A percentile compares a stretch with the other conserved stretches of the same genome.
Evolutionary conservation across 2,113 vertebrate genomes (phyloP).

Genomic region (Lepus timidus): DNA sequence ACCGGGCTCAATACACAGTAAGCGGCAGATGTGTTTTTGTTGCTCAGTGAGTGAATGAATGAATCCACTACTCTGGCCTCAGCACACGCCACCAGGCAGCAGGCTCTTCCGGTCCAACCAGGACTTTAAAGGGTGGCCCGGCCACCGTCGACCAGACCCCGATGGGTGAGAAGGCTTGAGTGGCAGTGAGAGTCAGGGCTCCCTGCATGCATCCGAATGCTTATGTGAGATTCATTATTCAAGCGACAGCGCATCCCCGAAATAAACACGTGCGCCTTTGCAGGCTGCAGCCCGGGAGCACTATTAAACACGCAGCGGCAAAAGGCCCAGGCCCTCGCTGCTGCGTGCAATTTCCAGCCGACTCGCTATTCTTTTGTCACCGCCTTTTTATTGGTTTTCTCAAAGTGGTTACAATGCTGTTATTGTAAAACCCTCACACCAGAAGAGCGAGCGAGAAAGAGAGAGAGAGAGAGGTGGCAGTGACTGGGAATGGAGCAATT

Average conservation of each 20-base stretch:
- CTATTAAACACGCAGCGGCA: constrained; percentile 77
- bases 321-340: constrained; percentile 75
- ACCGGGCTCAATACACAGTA: background rate
- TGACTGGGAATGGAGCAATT: constrained; percentile 73
- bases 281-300: constrained; percentile 72
- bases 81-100: background rate
- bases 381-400: constrained; percentile 84
- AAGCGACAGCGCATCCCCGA: constrained; percentile 73
- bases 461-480: constrained; percentile 30
- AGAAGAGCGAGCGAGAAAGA: constrained; percentile 67
- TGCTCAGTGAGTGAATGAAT: background rate
- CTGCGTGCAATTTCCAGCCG: constrained; percentile 78
- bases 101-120: constrained; percentile 1
- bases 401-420: constrained; percentile 84
- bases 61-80: background rate
- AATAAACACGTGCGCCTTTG: constrained; percentile 79
- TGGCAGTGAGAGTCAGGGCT: constrained; percentile 37
- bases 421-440: constrained; percentile 82
- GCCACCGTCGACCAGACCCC: background rate
- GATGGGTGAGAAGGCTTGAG: constrained; percentile 27
- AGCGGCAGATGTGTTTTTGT: background rate
- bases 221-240: constrained; percentile 78
- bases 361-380: constrained; percentile 82
- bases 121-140: background rate
- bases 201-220: constrained; percentile 70